Conservation (phyloP, 2,888 invertebrate genomes). For the Eupithecia abbreviata region DNA sequence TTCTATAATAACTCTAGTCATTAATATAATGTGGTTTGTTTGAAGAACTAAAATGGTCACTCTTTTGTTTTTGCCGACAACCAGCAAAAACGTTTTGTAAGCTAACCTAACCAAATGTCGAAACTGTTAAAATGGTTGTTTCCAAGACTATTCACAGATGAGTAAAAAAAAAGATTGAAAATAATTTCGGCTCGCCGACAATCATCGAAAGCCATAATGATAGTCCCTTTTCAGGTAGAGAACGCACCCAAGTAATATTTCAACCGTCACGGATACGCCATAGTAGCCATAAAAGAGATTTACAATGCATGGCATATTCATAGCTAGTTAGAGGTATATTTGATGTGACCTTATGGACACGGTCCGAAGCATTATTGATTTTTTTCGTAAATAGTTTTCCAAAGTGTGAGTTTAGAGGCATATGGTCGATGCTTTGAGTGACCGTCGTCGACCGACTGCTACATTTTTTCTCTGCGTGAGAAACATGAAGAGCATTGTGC, state of each 20-base stretch:
- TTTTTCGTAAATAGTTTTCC: conserved; percentile 65
- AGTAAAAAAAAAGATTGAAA: conserved; percentile 65
- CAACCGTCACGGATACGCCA: conserved; percentile 76
- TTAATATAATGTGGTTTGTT: conserved; percentile 62
- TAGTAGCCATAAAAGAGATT: conserved; percentile 80
- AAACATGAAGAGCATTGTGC: conserved; percentile 49
- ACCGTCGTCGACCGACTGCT: conserved; percentile 63
- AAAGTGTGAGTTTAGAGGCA: conserved; percentile 65
- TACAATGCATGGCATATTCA: conserved; percentile 78
- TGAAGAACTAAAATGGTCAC: conserved; percentile 55
- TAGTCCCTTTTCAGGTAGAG: conserved; percentile 81
- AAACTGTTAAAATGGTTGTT: conserved; percentile 73
- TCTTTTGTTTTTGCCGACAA: conserved; percentile 61
- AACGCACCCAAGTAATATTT: conserved; percentile 80
- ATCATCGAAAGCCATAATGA: conserved; percentile 77
- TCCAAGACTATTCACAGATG: conserved; percentile 65
- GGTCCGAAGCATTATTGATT: conserved; percentile 72
- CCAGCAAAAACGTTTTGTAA: conserved; percentile 59
- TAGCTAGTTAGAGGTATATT: conserved; percentile 74
- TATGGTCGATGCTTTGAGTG: conserved; percentile 76
- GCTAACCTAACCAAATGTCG: conserved; percentile 60
- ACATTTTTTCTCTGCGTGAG: conserved; percentile 59
- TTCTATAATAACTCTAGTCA: conserved; percentile 48
- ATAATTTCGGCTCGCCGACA: conserved; percentile 79
- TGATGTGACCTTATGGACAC: conserved; percentile 76